Conservation (phyloP, 2,797 vertebrate genomes). For the Premnoplex brunnescens region DNA sequence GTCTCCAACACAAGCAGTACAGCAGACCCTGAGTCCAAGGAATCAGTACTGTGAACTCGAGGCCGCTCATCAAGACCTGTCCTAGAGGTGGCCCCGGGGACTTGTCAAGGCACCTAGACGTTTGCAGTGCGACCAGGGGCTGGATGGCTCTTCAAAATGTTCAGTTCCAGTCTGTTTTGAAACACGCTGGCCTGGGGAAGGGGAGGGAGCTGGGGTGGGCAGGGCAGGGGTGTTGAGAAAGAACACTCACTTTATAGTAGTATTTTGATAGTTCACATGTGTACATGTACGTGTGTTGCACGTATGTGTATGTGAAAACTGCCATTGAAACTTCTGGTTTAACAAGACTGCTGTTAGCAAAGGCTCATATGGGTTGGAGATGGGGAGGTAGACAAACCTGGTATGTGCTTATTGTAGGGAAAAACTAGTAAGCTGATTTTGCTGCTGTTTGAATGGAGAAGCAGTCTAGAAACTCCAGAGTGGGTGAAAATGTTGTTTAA, state of each 20-base stretch:
- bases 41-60: slow-evolving; percentile 78
- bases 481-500: slow-evolving; percentile 3
- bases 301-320: background rate
- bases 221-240: background rate
- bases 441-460: slow-evolving; percentile 18
- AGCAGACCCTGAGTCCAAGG: slow-evolving; percentile 77
- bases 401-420: background rate
- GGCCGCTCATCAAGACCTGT: background rate
- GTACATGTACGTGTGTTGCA: background rate
- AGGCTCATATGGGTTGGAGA: background rate
- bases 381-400: background rate
- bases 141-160: background rate
- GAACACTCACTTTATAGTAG: background rate
- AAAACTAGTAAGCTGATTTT: slow-evolving; percentile 6
- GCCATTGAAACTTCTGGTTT: background rate
- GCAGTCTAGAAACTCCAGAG: slow-evolving; percentile 12
- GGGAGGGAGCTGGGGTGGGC: slow-evolving; percentile 12
- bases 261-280: background rate
- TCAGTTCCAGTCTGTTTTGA: background rate
- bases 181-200: background rate
- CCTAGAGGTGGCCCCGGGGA: background rate
- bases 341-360: background rate
- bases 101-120: background rate
- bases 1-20: background rate
- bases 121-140: background rate